These are phyloP conservation scores for Pagrus major DNA, from an alignment of 2,113 vertebrate genomes.

Conservation along the genomic window DNA sequence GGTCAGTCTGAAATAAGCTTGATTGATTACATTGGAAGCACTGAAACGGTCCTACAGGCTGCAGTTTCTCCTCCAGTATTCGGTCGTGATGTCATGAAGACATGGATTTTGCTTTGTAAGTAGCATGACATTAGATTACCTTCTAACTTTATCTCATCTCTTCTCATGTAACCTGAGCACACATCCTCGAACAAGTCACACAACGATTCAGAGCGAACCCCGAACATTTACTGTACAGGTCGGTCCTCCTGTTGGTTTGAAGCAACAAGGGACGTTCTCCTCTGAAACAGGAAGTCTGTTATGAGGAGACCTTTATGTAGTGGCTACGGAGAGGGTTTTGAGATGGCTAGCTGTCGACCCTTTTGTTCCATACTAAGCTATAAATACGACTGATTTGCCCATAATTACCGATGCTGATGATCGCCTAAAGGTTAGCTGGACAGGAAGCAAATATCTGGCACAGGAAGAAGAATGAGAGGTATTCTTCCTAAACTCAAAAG, in stretches of 20 bases:
- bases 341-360: constrained; percentile 3
- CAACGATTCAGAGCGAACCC: constrained; percentile 7
- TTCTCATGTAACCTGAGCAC: constrained; percentile 64
- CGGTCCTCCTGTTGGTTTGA: constrained; percentile 32
- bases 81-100: constrained; percentile 18
- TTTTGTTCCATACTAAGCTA: constrained; percentile 40
- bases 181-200: constrained; percentile 24
- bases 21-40: neutral
- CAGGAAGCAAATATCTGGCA: constrained; percentile 19
- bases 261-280: constrained; percentile 52
- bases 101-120: constrained; percentile 26
- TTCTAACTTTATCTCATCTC: constrained; percentile 61
- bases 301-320: constrained; percentile 36
- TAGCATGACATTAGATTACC: constrained; percentile 74
- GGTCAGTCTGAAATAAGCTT: neutral
- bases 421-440: constrained; percentile 37
- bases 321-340: constrained; percentile 23
- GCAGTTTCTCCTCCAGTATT: neutral
- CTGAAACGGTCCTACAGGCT: neutral
- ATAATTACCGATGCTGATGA: constrained; percentile 41
- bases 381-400: constrained; percentile 64
- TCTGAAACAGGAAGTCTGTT: constrained; percentile 60
- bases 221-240: constrained; percentile 19
- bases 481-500: constrained; percentile 50
- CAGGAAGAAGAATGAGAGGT: constrained; percentile 38